Evolutionary conservation across 2,113 vertebrate species (phyloP).

Genomic region (Cochlearius cochlearius): DNA sequence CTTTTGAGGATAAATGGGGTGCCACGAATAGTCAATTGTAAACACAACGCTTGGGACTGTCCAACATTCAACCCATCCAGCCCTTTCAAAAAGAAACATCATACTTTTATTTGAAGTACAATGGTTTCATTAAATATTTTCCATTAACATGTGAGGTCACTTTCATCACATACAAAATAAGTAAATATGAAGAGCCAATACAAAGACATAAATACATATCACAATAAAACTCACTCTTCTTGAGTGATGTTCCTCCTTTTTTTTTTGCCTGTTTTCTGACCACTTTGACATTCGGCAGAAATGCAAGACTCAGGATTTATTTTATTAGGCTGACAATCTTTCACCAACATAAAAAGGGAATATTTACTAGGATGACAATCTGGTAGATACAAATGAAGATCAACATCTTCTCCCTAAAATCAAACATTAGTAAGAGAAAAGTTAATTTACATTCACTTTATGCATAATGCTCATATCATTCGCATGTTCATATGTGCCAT

Average conservation of each 20-base stretch:
- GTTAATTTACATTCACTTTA: neutral
- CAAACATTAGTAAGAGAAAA: neutral
- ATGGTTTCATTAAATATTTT: neutral
- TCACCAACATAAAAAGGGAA: conserved; percentile 93
- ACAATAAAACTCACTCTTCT: conserved; percentile 83
- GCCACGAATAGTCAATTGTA: conserved; percentile 96
- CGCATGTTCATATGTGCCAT: rapidly evolving
- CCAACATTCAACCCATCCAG: conserved; percentile 98
- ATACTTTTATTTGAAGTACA: neutral
- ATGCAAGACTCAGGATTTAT: conserved; percentile 81
- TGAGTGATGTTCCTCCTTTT: conserved; percentile 95
- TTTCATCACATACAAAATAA: neutral
- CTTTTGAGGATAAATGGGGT: conserved; percentile 97
- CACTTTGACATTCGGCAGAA: conserved; percentile 83
- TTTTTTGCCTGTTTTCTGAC: conserved; percentile 81
- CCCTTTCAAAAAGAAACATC: conserved; percentile 71
- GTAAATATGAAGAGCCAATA: neutral
- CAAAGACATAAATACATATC: neutral
- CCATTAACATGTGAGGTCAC: neutral
- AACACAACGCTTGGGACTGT: conserved; percentile 92
- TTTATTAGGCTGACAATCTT: conserved; percentile 89
- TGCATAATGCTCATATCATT: neutral
- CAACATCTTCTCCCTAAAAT: conserved; percentile 92
- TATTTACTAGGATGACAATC: conserved; percentile 97
- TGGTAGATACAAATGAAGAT: conserved; percentile 92